Base-by-base conservation (phyloP, 2,888 invertebrate species). In the Phasia obesa region DNA sequence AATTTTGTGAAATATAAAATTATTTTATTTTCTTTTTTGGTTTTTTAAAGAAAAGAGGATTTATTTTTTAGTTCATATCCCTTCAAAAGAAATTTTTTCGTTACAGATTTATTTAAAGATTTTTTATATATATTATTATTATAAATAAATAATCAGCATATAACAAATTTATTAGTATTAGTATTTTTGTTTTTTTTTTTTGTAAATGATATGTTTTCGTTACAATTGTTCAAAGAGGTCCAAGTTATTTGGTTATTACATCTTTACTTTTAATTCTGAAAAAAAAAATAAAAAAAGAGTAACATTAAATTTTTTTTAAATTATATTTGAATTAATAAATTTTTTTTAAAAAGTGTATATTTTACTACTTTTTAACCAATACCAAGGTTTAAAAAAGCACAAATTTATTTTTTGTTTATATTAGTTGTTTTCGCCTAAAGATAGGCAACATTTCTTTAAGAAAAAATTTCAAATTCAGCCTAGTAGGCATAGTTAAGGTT, bases 131-230 rank as follows among this genome's bases (percentile, higher is more conserved):
- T n/a, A n/a, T n/a, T 42, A 13, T 38, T 13, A 2, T 15, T 0
- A n/a, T 35, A 42, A 42, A n/a, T 42, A 42, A 42, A 13, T 42
- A 15, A 42, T 1, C 15, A 42, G 13, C 15, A n/a, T 65, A 17
- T n/a, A 15, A 9, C 7, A 35, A n/a, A 35, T 17, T 35, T 64
- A 15, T 19, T 11, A 17, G 2, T 31, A 13, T n/a, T n/a, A n/a
- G n/a, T n/a, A n/a, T n/a, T n/a, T n/a, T n/a, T n/a, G n/a, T n/a
- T n/a, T n/a, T n/a, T n/a, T n/a, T n/a, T n/a, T n/a, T n/a, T n/a
- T n/a, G n/a, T n/a, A n/a, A n/a, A n/a, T 82, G 77, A 73, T 77
- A 82, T 77, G 77, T 77, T 73, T n/a, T 73, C 31, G 81, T 77
- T 76, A 55, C 42, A 49, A 47, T 57, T 60, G 59, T 21, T 57